Percentiles rank a stretch among this genome's conserved stretches.
These are phyloP conservation scores for Gallirallus australis DNA, from an alignment of 2,797 vertebrate genomes.

Conservation along the genomic window DNA sequence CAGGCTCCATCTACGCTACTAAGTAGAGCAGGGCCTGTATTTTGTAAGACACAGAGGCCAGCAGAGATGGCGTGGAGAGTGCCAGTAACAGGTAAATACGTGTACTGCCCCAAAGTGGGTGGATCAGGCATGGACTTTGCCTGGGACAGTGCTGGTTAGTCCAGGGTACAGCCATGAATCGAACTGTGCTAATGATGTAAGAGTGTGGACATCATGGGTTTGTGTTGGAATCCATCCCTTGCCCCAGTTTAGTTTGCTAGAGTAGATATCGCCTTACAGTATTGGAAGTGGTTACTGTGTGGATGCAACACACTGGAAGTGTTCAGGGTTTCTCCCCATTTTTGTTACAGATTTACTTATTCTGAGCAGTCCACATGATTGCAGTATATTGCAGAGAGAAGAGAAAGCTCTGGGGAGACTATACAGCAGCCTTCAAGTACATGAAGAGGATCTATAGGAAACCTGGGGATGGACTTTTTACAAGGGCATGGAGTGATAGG, in stretches of 20 bases:
- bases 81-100: not conserved
- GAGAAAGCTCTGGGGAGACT: too few relatives aligned
- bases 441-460: too few relatives aligned
- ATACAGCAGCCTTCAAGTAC: too few relatives aligned
- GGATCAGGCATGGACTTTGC: not conserved
- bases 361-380: not conserved
- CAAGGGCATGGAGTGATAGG: too few relatives aligned
- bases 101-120: rapidly evolving
- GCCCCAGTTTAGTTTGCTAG: not conserved
- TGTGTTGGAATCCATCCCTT: not conserved
- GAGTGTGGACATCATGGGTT: not conserved
- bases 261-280: not conserved
- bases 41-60: not conserved
- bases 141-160: not conserved
- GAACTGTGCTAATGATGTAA: not conserved
- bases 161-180: not conserved
- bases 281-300: not conserved
- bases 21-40: not conserved
- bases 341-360: not conserved
- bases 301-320: not conserved
- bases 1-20: not conserved
- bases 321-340: not conserved
- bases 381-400: not conserved
- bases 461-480: too few relatives aligned
- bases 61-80: not conserved